These are phyloP conservation scores for Lottia scabra DNA, from an alignment of 2,888 invertebrate genomes.

Conservation along the genomic window DNA sequence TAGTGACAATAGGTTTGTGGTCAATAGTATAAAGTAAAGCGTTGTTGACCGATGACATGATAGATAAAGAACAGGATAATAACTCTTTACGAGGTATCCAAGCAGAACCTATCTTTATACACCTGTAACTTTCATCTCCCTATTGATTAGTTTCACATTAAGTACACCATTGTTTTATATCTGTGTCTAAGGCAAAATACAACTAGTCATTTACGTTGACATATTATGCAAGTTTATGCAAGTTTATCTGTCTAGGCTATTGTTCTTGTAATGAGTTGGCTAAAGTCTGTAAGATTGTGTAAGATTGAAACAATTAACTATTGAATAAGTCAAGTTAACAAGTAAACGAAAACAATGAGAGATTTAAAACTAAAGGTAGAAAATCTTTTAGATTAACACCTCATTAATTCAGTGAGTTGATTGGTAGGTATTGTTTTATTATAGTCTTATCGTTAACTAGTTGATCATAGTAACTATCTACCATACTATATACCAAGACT, in stretches of 20 bases:
- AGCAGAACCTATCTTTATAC: conserved; percentile 4
- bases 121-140: neutral
- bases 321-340: conserved; percentile 4
- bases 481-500: too few relatives aligned
- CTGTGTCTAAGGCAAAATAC: conserved; percentile 3
- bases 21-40: conserved; percentile 5
- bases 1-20: neutral
- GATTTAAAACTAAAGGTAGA: neutral
- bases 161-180: conserved; percentile 7
- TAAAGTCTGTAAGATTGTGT: conserved; percentile 2
- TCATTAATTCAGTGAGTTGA: neutral
- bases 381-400: neutral
- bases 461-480: too few relatives aligned
- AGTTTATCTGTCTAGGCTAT: conserved; percentile 2
- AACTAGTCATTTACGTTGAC: conserved; percentile 2
- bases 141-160: neutral
- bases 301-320: conserved; percentile 2
- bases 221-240: conserved; percentile 7
- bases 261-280: conserved; percentile 5
- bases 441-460: too few relatives aligned
- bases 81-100: conserved; percentile 5
- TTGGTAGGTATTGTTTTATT: neutral
- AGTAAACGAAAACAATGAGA: neutral
- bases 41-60: conserved; percentile 5
- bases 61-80: conserved; percentile 7